These are phyloP conservation scores for Eurosta solidaginis DNA, from an alignment of 1,140 invertebrate species.

Conservation along the genomic window DNA sequence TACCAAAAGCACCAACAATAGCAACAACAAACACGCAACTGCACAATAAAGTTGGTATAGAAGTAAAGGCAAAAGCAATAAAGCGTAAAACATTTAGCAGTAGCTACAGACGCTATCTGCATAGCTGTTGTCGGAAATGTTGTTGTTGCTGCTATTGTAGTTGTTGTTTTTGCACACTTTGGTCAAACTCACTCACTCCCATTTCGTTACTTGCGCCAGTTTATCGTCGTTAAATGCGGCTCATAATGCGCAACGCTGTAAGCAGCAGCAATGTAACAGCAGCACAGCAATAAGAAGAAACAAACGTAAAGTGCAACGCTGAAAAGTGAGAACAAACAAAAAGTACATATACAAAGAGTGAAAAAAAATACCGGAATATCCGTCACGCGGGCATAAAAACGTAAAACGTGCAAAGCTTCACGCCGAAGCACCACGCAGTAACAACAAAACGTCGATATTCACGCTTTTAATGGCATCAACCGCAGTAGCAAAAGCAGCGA, in stretches of 20 bases:
- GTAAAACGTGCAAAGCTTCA: conserved; percentile 14
- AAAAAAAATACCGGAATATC: not conserved
- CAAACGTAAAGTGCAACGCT: not conserved
- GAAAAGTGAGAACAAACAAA: not conserved
- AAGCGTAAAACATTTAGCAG: not conserved
- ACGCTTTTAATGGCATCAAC: not conserved
- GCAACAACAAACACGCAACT: not conserved
- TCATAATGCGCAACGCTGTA: not conserved
- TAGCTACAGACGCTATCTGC: not conserved
- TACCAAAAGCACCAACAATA: not conserved
- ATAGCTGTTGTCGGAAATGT: not conserved
- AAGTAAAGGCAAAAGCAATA: not conserved
- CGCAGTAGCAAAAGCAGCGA: not conserved
- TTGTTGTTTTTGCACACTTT: not conserved
- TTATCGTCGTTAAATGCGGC: no score
- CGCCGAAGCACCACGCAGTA: not conserved
- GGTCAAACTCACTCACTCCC: not conserved
- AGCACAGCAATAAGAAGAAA: not conserved
- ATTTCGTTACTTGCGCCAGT: not conserved
- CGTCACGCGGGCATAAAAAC: conserved; percentile 2
- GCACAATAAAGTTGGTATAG: not conserved
- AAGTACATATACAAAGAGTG: not conserved
- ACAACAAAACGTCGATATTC: not conserved
- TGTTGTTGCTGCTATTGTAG: not conserved
- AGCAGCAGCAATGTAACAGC: conserved; percentile 19